Conservation (phyloP, 2,113 vertebrate genomes). For the Rafetus swinhoei region DNA sequence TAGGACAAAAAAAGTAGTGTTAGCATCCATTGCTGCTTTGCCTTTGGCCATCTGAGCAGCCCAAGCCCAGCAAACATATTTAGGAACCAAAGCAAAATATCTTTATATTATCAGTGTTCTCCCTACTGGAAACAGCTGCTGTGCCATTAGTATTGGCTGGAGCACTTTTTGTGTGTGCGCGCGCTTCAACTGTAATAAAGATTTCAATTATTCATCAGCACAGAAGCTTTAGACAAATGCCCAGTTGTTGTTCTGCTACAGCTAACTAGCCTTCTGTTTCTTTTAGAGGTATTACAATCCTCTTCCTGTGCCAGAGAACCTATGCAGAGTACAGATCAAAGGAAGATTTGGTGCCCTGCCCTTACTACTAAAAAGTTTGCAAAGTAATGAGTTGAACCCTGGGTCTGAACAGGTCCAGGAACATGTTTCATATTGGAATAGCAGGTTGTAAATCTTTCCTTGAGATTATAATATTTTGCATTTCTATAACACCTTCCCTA, state of each 20-base stretch:
- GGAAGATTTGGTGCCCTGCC: not conserved
- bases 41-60: not conserved
- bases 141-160: not conserved
- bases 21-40: not conserved
- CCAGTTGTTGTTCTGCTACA: conserved; percentile 37
- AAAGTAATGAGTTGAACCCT: not conserved
- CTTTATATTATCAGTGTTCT: not conserved
- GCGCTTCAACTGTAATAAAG: conserved; percentile 11
- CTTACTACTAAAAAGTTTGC: not conserved
- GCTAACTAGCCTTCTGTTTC: conserved; percentile 36
- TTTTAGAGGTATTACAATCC: not conserved
- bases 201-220: conserved; percentile 53
- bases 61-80: not conserved
- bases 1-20: not conserved
- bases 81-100: not conserved
- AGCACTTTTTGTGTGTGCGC: not conserved
- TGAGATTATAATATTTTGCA: not conserved
- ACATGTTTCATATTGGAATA: not conserved
- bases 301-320: not conserved
- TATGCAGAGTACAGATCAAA: not conserved
- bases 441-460: not conserved
- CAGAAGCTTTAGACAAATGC: conserved; percentile 50
- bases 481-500: not conserved
- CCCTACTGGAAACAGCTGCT: not conserved
- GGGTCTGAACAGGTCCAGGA: not conserved